A percentile compares a stretch with the other conserved stretches of the same genome.
Conservation (phyloP, 2,113 vertebrate species). For the Lichenostomus cassidix region DNA sequence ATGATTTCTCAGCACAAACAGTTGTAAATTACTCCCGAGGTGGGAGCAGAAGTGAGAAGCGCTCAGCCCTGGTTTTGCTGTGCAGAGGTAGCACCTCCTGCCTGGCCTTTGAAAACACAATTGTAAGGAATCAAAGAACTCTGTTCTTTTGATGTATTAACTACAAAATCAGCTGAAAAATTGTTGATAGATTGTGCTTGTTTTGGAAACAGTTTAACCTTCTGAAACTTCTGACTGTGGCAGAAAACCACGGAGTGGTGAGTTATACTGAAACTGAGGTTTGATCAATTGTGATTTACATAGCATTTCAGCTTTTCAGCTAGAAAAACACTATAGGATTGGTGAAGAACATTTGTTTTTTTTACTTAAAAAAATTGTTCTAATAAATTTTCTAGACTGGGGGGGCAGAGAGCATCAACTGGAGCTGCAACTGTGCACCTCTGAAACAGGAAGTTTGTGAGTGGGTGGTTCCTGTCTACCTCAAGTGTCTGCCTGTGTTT, state of each 20-base stretch:
- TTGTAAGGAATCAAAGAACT: neutral
- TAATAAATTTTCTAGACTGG: neutral
- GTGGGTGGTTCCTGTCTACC: neutral
- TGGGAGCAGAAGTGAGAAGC: neutral
- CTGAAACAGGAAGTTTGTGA: neutral
- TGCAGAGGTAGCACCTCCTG: neutral
- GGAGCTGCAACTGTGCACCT: neutral
- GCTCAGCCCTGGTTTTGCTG: neutral
- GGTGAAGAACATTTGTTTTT: neutral
- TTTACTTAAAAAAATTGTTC: neutral
- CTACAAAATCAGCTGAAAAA: neutral
- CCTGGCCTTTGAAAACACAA: neutral
- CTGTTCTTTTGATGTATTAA: neutral
- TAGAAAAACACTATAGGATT: neutral
- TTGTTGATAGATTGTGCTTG: neutral
- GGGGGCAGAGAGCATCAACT: neutral
- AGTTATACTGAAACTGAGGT: neutral
- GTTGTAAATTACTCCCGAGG: neutral
- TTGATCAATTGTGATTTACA: neutral
- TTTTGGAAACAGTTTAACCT: neutral
- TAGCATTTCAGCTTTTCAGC: neutral
- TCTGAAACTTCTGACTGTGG: neutral
- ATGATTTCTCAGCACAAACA: neutral
- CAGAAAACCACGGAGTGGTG: neutral
- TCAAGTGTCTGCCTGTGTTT: neutral